phyloP scores from a whole-genome alignment of 2,113 vertebrate genomes.

The Zosterops pallidus region DNA sequence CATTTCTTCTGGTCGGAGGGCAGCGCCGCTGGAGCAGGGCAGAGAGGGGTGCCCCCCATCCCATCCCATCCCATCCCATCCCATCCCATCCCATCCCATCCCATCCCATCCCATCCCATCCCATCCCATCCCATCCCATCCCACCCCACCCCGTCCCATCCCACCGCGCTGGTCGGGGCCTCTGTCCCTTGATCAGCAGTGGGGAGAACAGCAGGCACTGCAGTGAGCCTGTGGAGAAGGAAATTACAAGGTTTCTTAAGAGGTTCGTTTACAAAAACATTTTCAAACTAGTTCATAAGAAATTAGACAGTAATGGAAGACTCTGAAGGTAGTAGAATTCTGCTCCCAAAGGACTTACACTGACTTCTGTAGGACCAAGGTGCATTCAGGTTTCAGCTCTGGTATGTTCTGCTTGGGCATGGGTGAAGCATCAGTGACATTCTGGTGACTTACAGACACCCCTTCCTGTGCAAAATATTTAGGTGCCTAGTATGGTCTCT shows the following conservation, averaged over 20 bases:
- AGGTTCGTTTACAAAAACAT: background rate
- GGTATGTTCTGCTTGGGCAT: background rate
- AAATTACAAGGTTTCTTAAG: background rate
- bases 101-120: no score
- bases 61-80: no score
- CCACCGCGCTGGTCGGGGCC: background rate
- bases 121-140: no score
- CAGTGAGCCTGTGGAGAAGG: background rate
- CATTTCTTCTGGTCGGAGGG: background rate
- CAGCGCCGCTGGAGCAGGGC: accelerated
- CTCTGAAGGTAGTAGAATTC: background rate
- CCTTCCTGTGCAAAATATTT: background rate
- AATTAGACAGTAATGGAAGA: background rate
- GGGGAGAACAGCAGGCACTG: background rate
- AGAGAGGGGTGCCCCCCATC: background rate
- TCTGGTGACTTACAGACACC: background rate
- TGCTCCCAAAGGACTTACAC: background rate
- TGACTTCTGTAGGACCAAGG: background rate
- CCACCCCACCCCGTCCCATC: no score
- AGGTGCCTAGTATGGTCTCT: background rate
- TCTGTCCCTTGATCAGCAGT: background rate
- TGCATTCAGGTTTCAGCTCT: background rate
- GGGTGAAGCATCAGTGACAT: background rate
- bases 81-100: no score
- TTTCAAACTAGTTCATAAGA: background rate